phyloP scores from a whole-genome alignment of 2,113 vertebrate genomes.

The Ameiurus melas region DNA sequence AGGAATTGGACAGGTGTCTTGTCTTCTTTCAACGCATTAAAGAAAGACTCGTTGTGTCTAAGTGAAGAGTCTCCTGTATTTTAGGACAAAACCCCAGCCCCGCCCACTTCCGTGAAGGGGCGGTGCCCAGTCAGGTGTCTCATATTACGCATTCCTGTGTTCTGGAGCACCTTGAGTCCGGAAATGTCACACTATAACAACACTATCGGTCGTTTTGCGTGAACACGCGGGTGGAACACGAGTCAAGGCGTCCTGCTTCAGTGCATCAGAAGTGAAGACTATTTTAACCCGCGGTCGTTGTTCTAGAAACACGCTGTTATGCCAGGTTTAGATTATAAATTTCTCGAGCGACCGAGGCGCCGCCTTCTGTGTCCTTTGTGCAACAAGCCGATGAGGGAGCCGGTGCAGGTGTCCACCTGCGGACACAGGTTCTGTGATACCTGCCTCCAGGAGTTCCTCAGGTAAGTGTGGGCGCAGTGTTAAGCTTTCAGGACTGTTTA shows the following conservation, averaged over 20 bases:
- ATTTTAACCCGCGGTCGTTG: not conserved
- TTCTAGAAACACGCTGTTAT: slow-evolving; percentile 60
- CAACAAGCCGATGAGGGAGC: slow-evolving; percentile 94
- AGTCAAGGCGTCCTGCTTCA: not conserved
- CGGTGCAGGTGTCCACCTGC: slow-evolving; percentile 95
- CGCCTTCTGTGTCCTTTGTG: slow-evolving; percentile 91
- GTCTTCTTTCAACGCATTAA: not conserved
- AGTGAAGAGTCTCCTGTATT: not conserved
- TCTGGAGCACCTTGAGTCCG: slow-evolving; percentile 2
- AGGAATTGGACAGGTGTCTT: not conserved
- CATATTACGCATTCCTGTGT: not conserved
- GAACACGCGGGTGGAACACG: not conserved
- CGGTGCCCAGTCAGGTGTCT: not conserved
- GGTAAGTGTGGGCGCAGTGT: slow-evolving; percentile 52
- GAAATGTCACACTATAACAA: slow-evolving; percentile 19
- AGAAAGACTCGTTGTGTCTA: not conserved
- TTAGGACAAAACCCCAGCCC: not conserved
- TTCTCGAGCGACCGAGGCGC: slow-evolving; percentile 92
- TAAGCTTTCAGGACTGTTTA: no score
- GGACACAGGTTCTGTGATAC: slow-evolving; percentile 97
- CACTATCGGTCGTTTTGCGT: no score
- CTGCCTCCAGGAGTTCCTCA: slow-evolving; percentile 94
- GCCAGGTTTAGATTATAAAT: slow-evolving; percentile 97
- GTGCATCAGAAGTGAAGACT: not conserved
- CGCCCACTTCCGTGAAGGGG: not conserved